Evolutionary conservation across 1,140 invertebrate species (phyloP).

Genomic region (Lordiphosa mommai): DNA sequence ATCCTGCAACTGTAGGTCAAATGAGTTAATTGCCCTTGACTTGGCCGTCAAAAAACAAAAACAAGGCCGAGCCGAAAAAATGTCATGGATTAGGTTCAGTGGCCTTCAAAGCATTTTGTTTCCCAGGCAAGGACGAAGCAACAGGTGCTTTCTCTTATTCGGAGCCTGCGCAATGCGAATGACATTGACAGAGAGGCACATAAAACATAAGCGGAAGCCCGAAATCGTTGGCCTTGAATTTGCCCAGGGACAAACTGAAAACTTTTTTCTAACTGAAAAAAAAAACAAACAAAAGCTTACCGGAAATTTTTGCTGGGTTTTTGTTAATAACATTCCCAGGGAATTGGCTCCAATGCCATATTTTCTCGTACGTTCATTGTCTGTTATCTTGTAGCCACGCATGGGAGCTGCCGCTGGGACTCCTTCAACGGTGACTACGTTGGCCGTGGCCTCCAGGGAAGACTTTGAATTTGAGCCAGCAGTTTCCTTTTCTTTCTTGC

Average conservation of each 20-base stretch:
- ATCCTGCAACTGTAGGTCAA: constrained; percentile 47
- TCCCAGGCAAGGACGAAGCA: constrained; percentile 22
- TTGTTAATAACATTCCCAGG: constrained; percentile 83
- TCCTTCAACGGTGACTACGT: not conserved
- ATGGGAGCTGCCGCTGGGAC: constrained; percentile 68
- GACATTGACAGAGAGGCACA: constrained; percentile 57
- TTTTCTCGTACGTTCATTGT: constrained; percentile 83
- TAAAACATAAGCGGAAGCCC: constrained; percentile 46
- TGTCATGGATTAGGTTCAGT: constrained; percentile 30
- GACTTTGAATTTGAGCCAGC: not conserved
- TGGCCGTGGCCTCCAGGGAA: no score
- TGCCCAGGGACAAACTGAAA: constrained; percentile 31
- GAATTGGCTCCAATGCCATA: constrained; percentile 85
- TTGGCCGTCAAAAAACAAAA: constrained; percentile 22
- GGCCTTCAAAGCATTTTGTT: constrained; percentile 20
- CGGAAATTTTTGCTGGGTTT: constrained; percentile 85
- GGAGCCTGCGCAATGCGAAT: constrained; percentile 48
- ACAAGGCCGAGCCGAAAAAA: constrained; percentile 9
- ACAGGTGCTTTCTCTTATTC: constrained; percentile 42
- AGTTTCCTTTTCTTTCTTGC: constrained; percentile 18
- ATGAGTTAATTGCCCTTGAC: constrained; percentile 41
- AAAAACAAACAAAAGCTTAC: constrained; percentile 81
- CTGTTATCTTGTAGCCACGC: constrained; percentile 87
- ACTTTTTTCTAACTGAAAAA: constrained; percentile 5
- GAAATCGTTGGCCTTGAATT: constrained; percentile 61